phyloP scores from a whole-genome alignment of 2,888 invertebrate genomes.

The Catocala fraxini region DNA sequence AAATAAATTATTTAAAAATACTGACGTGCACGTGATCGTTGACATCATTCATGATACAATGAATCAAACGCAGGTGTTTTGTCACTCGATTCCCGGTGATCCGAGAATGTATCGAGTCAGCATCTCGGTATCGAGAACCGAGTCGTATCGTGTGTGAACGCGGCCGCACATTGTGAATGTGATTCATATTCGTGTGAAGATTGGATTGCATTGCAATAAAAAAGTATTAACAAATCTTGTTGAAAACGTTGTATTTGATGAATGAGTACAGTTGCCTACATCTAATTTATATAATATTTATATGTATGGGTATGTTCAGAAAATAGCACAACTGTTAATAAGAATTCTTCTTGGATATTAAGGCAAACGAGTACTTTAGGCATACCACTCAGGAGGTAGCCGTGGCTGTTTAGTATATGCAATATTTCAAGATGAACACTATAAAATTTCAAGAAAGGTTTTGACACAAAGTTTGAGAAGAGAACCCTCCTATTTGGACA shows the following conservation, averaged over 20 bases:
- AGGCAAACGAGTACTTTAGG: too few relatives aligned
- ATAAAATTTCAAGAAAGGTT: too few relatives aligned
- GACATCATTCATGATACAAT: slow-evolving; percentile 24
- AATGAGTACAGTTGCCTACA: slow-evolving; percentile 8
- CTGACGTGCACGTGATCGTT: slow-evolving; percentile 5
- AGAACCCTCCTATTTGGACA: too few relatives aligned
- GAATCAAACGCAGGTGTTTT: slow-evolving; percentile 71
- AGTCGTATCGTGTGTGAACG: slow-evolving; percentile 60
- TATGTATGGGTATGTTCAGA: neutral
- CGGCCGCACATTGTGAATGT: slow-evolving; percentile 54
- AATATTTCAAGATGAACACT: too few relatives aligned
- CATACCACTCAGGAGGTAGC: too few relatives aligned
- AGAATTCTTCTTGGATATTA: too few relatives aligned
- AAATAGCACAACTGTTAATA: too few relatives aligned
- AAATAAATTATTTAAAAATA: slow-evolving; percentile 6
- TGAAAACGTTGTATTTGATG: slow-evolving; percentile 15
- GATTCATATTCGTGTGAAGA: slow-evolving; percentile 70
- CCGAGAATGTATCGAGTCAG: slow-evolving; percentile 75
- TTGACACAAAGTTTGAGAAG: too few relatives aligned
- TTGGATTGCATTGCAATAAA: slow-evolving; percentile 42
- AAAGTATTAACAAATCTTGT: slow-evolving; percentile 26
- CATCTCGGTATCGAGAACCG: slow-evolving; percentile 69
- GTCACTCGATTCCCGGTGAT: slow-evolving; percentile 66
- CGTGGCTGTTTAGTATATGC: too few relatives aligned
- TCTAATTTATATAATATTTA: neutral